Evolutionary conservation across 2,797 vertebrate species (phyloP), one percentile per base, ranked within the genome.

Genomic region (Ataeniobius toweri): DNA sequence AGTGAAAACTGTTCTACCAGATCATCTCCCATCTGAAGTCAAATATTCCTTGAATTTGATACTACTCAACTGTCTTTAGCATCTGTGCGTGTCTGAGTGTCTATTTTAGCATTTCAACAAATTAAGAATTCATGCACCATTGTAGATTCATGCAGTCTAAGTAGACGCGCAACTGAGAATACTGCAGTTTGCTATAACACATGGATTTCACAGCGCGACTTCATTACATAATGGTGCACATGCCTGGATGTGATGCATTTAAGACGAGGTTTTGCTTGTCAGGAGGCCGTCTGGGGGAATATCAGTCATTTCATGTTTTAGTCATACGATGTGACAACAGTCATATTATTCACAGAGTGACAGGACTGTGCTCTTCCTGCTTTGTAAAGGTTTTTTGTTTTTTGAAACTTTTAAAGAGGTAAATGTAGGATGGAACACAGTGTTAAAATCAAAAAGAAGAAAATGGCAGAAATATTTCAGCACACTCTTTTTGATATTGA

Each of bases 201-300:
- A 39, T 67, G 80, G 79, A 80, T 83, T 87, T 86, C 80, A 81
- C 83, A 74, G 83, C 24, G 73, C 53, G 68, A 80, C 83, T 80
- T 88, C 28, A 74, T 93, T 93, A 93, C 69, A 68, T 90, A 93
- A 94, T 8, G 28, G 53, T 68, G 77, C 87, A 84, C 80, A 71
- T 77, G 86, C 79, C 89, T 75, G 74, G 58, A 89, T 88, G 89
- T 78, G 2, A 71, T 22, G 6, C 73, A 71, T 93, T 92, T 89
- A 89, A 85, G 85, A 86, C 75, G 86, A 77, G 81, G 83, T 89
- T 86, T 83, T 88, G 89, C 89, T 91, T 90, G 90, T 89, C 77
- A 89, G 83, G 79, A 89, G 71, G 78, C 74, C 22, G 89, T 93
- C 88, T 71, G 51, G 51, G 73, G 89, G 80, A 82, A 85, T 81